Evolutionary conservation across 1,140 invertebrate genomes (phyloP).

Genomic region (Zaprionus lachaisei): DNA sequence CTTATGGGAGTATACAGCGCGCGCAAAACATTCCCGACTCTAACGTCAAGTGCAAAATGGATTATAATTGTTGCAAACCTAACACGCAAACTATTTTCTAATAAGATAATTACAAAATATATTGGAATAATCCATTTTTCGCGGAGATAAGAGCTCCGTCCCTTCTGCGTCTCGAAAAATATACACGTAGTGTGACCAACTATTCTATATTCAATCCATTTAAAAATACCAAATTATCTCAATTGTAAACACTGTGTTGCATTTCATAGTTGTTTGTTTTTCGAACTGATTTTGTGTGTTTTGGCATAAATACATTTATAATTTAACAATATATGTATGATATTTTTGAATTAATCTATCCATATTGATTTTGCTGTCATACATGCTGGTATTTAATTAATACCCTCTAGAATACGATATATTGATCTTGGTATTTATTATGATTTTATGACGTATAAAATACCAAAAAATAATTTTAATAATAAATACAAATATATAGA

Average conservation of each 20-base stretch:
- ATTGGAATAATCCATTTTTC: slow-evolving; percentile 78
- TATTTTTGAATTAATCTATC: neutral
- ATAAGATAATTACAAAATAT: slow-evolving; percentile 69
- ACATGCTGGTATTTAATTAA: neutral
- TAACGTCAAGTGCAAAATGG: slow-evolving; percentile 14
- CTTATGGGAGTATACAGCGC: slow-evolving; percentile 20
- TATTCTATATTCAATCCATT: slow-evolving; percentile 12
- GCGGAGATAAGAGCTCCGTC: slow-evolving; percentile 68
- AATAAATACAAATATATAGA: neutral
- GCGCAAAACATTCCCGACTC: slow-evolving; percentile 14
- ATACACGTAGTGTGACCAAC: slow-evolving; percentile 54
- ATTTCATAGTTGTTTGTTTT: slow-evolving; percentile 7
- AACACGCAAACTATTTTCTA: slow-evolving; percentile 58
- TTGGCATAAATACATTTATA: neutral
- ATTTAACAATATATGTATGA: neutral
- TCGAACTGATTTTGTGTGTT: neutral
- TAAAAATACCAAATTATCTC: slow-evolving; percentile 20
- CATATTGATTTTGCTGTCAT: neutral
- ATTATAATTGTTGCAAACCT: slow-evolving; percentile 28
- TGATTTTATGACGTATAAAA: neutral
- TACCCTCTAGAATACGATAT: neutral
- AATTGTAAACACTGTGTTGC: slow-evolving; percentile 63
- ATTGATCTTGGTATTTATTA: neutral
- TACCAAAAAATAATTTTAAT: slow-evolving; percentile 1
- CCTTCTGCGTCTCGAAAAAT: slow-evolving; percentile 80